Evolutionary conservation across 2,113 vertebrate species (phyloP).

Genomic region (Girardinichthys multiradiatus): DNA sequence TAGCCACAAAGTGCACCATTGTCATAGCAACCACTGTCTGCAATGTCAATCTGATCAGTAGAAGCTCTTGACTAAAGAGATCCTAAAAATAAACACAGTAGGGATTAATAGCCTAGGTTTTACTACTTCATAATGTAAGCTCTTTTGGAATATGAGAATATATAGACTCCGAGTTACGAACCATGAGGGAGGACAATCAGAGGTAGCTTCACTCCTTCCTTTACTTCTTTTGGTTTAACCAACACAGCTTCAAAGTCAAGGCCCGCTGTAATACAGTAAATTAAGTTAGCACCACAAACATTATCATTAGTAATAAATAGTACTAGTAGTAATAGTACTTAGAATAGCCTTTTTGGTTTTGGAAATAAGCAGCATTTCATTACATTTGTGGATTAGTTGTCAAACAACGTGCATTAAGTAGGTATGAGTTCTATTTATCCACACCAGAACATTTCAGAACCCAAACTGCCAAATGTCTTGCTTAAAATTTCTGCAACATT

Average conservation of each 20-base stretch:
- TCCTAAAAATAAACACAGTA: slow-evolving; percentile 23
- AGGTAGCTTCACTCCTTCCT: slow-evolving; percentile 81
- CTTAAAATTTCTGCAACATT: too few relatives aligned
- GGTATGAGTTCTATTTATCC: too few relatives aligned
- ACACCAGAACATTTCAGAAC: too few relatives aligned
- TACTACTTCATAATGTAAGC: slow-evolving; percentile 10
- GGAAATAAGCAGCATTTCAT: too few relatives aligned
- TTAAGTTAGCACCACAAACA: neutral
- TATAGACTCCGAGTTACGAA: slow-evolving; percentile 63
- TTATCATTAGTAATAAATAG: neutral
- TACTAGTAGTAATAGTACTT: neutral
- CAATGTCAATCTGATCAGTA: slow-evolving; percentile 24
- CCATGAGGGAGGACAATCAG: slow-evolving; percentile 92
- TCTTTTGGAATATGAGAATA: neutral
- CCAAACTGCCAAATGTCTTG: too few relatives aligned
- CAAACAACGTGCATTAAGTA: too few relatives aligned
- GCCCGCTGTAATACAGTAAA: slow-evolving; percentile 76
- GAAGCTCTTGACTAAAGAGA: slow-evolving; percentile 19
- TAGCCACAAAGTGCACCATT: slow-evolving; percentile 1
- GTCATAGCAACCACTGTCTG: slow-evolving; percentile 41
- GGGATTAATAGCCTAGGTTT: slow-evolving; percentile 13
- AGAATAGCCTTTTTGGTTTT: neutral
- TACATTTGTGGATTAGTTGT: too few relatives aligned
- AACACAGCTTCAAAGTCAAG: slow-evolving; percentile 92
- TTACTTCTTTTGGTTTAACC: slow-evolving; percentile 82